Percentiles rank a stretch among this genome's conserved stretches.
These are phyloP conservation scores for Sebastes kiyomatsui DNA, from an alignment of 2,797 vertebrate species.

Conservation along the genomic window DNA sequence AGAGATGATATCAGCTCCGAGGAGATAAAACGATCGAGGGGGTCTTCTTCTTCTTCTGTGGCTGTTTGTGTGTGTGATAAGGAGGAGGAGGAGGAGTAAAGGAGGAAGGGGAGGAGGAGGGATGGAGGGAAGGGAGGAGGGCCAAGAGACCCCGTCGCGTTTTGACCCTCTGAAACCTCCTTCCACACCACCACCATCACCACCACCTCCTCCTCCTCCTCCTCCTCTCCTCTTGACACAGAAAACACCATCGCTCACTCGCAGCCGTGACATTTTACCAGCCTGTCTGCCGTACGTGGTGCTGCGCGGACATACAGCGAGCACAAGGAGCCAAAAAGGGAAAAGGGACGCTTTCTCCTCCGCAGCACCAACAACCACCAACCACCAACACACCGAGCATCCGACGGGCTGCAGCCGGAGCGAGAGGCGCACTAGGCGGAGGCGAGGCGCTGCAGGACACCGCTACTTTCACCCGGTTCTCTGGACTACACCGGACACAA, in stretches of 20 bases:
- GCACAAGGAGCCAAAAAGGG: conserved; percentile 67
- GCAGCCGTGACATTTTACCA: conserved; percentile 76
- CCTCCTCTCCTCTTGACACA: conserved; percentile 45
- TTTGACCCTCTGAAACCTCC: conserved; percentile 86
- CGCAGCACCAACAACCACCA: not conserved
- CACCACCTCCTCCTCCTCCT: conserved; percentile 48
- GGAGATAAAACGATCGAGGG: conserved; percentile 57
- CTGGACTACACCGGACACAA: conserved; percentile 53
- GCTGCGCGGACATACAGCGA: conserved; percentile 79
- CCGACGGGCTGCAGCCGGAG: conserved; percentile 56
- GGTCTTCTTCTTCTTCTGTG: conserved; percentile 54
- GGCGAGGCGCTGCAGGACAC: conserved; percentile 61
- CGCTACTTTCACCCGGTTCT: conserved; percentile 47
- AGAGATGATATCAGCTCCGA: conserved; percentile 31
- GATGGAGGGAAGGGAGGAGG: conserved; percentile 27
- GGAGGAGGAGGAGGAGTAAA: conserved; percentile 40
- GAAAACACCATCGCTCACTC: conserved; percentile 79
- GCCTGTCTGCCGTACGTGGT: conserved; percentile 59
- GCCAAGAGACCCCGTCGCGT: conserved; percentile 82
- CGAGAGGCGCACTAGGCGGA: conserved; percentile 65
- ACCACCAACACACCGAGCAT: conserved; percentile 52
- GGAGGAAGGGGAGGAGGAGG: conserved; percentile 32
- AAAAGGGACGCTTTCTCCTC: conserved; percentile 48
- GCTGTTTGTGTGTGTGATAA: conserved; percentile 71
- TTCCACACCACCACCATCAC: conserved; percentile 66